Evolutionary conservation across 2,888 invertebrate genomes (phyloP).

Genomic region (Aphidoletes aphidimyza): DNA sequence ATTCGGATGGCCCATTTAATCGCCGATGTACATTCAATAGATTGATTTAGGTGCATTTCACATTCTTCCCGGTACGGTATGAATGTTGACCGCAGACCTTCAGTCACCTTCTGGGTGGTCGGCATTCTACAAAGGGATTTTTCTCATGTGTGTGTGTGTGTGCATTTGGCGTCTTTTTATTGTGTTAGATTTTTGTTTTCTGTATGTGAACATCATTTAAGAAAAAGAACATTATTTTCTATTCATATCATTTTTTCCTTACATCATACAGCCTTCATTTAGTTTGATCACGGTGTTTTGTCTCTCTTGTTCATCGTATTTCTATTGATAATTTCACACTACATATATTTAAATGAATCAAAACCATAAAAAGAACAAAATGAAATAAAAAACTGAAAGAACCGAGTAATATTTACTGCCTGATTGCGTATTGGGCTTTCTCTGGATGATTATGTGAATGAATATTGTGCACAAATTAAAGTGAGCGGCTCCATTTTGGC

Average conservation of each 20-base stretch:
- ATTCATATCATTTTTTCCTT: constrained; percentile 17
- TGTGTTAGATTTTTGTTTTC: background rate
- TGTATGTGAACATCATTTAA: too few relatives aligned
- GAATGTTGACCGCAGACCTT: constrained; percentile 45
- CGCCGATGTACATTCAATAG: background rate
- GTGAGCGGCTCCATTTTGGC: too few relatives aligned
- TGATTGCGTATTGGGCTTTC: background rate
- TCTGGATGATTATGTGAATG: background rate
- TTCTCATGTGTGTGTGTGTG: too few relatives aligned
- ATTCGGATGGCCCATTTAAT: background rate
- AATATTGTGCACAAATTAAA: background rate
- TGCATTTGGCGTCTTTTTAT: constrained; percentile 51
- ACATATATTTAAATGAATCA: constrained; percentile 48
- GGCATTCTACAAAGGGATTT: constrained; percentile 56
- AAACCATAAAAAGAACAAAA: background rate
- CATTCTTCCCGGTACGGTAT: background rate
- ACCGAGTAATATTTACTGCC: background rate
- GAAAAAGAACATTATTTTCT: too few relatives aligned
- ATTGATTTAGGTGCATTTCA: background rate
- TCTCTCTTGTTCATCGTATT: constrained; percentile 43
- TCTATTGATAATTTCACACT: constrained; percentile 50
- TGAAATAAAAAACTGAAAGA: background rate
- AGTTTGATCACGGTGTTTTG: constrained; percentile 34
- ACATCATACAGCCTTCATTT: constrained; percentile 33
- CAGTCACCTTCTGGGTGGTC: constrained; percentile 56